Conservation (phyloP, 23 tunicate genomes). For the Aplidium turbinatum region DNA sequence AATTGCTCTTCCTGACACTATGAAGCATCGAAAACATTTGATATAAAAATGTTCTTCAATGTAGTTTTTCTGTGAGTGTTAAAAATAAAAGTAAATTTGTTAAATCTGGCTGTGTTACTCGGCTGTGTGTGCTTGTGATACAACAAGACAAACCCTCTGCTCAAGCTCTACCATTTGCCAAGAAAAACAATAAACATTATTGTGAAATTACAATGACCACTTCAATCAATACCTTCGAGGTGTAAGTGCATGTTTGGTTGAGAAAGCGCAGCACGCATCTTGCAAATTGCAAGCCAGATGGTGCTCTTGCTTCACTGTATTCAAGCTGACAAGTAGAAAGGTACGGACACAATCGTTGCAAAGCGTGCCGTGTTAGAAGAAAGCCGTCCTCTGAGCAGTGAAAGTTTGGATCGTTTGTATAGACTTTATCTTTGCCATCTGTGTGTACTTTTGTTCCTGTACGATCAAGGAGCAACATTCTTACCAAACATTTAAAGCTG, state of each 20-base stretch:
- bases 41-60: no score
- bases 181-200: not conserved
- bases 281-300: conserved; percentile 59
- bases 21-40: no score
- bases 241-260: conserved; percentile 51
- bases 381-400: conserved; percentile 80
- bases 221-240: conserved; percentile 23
- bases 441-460: conserved; percentile 51
- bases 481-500: not conserved
- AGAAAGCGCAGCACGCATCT: conserved; percentile 70
- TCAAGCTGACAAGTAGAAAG: conserved; percentile 50
- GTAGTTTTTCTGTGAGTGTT: no score
- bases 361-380: conserved; percentile 52
- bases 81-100: no score
- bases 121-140: not conserved
- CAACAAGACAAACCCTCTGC: not conserved
- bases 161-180: not conserved
- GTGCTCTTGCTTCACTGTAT: conserved; percentile 24
- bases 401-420: conserved; percentile 57
- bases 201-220: not conserved
- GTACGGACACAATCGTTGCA: conserved; percentile 77
- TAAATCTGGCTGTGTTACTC: no score
- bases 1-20: no score
- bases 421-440: conserved; percentile 26
- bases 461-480: not conserved